Base-by-base conservation (phyloP, 2,113 vertebrate species). In the Stigmatopora argus region DNA sequence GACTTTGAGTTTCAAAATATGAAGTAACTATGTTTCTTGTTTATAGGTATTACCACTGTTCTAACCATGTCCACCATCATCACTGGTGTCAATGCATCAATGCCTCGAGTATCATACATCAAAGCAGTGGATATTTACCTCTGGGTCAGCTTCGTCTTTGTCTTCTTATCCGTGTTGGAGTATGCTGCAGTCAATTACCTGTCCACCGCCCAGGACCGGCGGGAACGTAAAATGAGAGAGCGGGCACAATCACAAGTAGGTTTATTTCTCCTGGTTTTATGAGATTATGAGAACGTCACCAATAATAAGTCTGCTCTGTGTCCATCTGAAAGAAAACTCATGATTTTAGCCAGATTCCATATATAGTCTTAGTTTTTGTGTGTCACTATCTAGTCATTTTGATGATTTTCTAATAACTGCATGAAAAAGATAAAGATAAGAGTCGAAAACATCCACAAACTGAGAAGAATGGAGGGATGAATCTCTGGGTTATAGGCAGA, bases 11-110 rank as follows among this genome's bases (percentile, higher is more conserved):
- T 53, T 53, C 71, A 67, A 65, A 49, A 63, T 8, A 51, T 44
- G 53, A 59, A 68, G 61, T 72, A 21, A 64, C 44, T 44, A 9
- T 44, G 35, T 21, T 12, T 38, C 35, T 61, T 61, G n/a, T 45
- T 19, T 70, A 5, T 63, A 98, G 95, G 94, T 31, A 98, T 96
- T 85, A 97, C 93, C 18, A 97, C 94, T 0, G 95, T 97, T 83
- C 90, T 97, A 72, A 97, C 95, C 73, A 94, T 94, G 93, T 94
- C 93, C 79, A 95, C 94, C 81, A 95, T 95, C 85, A 95, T 95
- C 84, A 93, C 91, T 0, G 91, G 91, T 5, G 90, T 92, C 13
- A 92, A 92, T 23, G 91, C 90, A 1, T 92, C 91, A 21, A 92
- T 92, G 91, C 91, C 91, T 12, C 69, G 90, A 14, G 90, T 92